Percentiles rank a stretch among this genome's conserved stretches.
Evolutionary conservation across 2,113 vertebrate species (phyloP).

Genomic region (Budorcas taxicolor): DNA sequence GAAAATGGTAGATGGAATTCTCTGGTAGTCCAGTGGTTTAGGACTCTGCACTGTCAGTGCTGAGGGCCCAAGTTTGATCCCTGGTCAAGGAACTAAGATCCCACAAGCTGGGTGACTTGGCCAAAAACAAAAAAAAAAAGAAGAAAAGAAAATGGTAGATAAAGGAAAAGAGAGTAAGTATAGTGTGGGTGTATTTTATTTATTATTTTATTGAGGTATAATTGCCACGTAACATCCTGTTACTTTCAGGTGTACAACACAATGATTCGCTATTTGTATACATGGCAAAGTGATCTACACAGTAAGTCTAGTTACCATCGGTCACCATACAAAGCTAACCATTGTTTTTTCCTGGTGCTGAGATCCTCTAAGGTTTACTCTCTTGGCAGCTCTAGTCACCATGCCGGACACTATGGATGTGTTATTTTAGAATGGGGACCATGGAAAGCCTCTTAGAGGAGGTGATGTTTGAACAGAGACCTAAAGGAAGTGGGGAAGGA

Average conservation of each 20-base stretch:
- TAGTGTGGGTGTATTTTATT: background rate
- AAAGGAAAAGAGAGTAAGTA: background rate
- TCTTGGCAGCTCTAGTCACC: background rate
- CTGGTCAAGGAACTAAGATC: background rate
- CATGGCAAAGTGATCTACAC: background rate
- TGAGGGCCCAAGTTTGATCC: background rate
- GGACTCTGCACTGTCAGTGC: background rate
- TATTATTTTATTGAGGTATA: background rate
- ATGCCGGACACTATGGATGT: background rate
- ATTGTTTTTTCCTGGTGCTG: background rate
- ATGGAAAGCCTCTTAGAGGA: background rate
- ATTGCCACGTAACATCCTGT: background rate
- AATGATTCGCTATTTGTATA: background rate
- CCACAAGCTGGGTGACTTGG: background rate
- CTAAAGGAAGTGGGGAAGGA: background rate
- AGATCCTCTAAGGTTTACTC: background rate
- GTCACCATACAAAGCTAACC: background rate
- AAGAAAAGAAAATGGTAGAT: background rate
- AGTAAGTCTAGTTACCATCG: background rate
- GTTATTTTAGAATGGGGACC: background rate
- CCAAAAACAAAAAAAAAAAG: background rate
- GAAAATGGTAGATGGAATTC: background rate
- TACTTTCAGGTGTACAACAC: background rate
- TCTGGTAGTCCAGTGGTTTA: background rate
- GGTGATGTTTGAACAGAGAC: background rate